Evolutionary conservation across 2,113 vertebrate species (phyloP).

Genomic region (Nannospalax galili): DNA sequence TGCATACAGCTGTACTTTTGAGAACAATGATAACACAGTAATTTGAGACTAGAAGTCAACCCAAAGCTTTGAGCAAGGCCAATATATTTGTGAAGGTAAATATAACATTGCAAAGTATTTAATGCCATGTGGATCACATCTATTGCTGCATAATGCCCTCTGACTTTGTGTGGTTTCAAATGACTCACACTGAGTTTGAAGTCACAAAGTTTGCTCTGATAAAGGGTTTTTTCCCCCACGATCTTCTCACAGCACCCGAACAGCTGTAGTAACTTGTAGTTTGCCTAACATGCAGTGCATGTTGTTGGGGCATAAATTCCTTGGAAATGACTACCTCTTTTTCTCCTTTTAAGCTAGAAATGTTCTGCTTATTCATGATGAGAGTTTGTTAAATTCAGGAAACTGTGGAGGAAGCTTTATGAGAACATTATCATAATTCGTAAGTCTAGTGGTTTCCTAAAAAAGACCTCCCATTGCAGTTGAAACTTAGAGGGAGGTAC

Average conservation of each 20-base stretch:
- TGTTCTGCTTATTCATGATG: slow-evolving; percentile 54
- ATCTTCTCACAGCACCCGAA: neutral
- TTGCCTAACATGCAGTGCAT: neutral
- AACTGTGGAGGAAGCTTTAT: slow-evolving; percentile 60
- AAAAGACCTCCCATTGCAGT: neutral
- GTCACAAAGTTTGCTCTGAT: neutral
- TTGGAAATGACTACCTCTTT: neutral
- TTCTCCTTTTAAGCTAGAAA: slow-evolving; percentile 32
- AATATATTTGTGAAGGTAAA: slow-evolving; percentile 1
- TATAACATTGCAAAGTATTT: neutral
- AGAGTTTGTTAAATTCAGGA: slow-evolving; percentile 63
- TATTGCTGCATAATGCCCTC: neutral
- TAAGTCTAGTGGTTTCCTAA: slow-evolving; percentile 54
- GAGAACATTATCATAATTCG: slow-evolving; percentile 40
- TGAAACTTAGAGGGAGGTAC: neutral
- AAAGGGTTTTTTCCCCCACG: neutral
- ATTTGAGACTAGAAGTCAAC: neutral
- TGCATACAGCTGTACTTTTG: neutral
- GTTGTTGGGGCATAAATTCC: neutral
- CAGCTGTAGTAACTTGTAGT: neutral
- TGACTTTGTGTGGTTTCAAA: neutral
- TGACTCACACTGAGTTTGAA: slow-evolving; percentile 35
- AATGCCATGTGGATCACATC: neutral
- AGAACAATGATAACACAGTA: slow-evolving; percentile 12
- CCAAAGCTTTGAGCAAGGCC: neutral